Conservation (phyloP, 2,113 vertebrate genomes). For the Limanda limanda region DNA sequence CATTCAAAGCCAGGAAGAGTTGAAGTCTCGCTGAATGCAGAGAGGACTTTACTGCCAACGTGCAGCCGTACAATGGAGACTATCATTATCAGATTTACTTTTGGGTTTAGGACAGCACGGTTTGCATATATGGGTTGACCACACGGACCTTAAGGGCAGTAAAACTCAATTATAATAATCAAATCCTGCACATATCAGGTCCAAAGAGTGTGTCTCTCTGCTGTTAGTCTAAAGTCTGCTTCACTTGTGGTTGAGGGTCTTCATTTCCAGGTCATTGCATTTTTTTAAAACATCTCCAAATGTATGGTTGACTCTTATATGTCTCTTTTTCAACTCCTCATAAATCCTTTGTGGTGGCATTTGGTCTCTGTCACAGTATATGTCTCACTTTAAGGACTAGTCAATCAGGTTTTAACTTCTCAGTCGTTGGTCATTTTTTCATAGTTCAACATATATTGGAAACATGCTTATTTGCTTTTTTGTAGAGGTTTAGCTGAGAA, state of each 20-base stretch:
- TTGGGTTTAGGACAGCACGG: slow-evolving; percentile 12
- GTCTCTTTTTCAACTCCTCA: no score
- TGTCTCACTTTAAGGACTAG: no score
- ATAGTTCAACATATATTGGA: no score
- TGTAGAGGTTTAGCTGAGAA: no score
- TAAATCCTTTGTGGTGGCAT: no score
- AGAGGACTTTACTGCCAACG: slow-evolving; percentile 65
- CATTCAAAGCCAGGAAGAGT: slow-evolving; percentile 72
- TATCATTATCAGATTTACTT: slow-evolving; percentile 71
- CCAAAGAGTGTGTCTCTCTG: no score
- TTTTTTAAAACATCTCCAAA: not conserved
- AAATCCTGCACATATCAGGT: not conserved
- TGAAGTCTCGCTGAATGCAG: slow-evolving; percentile 70
- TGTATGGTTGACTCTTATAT: no score
- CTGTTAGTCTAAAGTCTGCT: no score
- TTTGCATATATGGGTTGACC: slow-evolving; percentile 15
- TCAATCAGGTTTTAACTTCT: no score
- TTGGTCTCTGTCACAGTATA: no score
- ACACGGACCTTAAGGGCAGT: not conserved
- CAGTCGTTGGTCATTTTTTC: no score
- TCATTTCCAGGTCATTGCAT: not conserved
- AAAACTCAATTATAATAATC: not conserved
- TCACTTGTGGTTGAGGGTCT: not conserved
- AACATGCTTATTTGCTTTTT: no score
- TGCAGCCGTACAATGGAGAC: slow-evolving; percentile 63